Evolutionary conservation across 2,888 invertebrate species (phyloP), one percentile per base, ranked within the genome.

Genomic region (Piscicola geometra): DNA sequence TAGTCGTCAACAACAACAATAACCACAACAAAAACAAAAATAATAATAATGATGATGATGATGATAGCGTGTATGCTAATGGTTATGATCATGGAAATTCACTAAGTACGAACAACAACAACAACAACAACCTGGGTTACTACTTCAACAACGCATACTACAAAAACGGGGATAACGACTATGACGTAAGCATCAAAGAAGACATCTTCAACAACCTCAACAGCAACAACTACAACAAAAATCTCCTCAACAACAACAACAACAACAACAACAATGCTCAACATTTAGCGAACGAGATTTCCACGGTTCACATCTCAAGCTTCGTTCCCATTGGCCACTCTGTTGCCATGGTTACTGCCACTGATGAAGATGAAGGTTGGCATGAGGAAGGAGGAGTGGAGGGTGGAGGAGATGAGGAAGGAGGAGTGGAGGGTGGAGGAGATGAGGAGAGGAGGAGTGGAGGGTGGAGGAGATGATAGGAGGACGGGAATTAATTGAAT

Each of bases 311-410:
- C 21, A 25, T 71, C 28, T 52, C 71, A 32, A 52, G 36, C 32
- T 71, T 71, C 28, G 64, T 35, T 64, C 73, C 73, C 35, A 36
- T 73, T 28, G 73, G 73, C 25, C 56, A 64, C 36, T 25, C 33
- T 12, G 41, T 73, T n/a, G 60, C 64, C 36, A 73, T 33, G 9
- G 32, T 73, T 5, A n/a, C 28, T 73, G 73, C 73, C 36, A 73
- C 73, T 32, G 73, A 73, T 36, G 73, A 50, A 1, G 73, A 73
- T 52, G 73, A 73, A 32, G 73, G 73, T 73, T 2, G 33, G 21
- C 21, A n/a, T n/a, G 30, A n/a, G 41, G 71, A 64, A 12, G 64
- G 21, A 5, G 64, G 21, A 5, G 64, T 12, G 3, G 64, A 64
- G 5, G 64, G 21, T 64, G 64, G 21, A 12, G 64, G 21, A 12